A percentile compares a stretch with the other conserved stretches of the same genome.
Conservation (phyloP, 2,797 vertebrate genomes). For the Sorex maritimensis region DNA sequence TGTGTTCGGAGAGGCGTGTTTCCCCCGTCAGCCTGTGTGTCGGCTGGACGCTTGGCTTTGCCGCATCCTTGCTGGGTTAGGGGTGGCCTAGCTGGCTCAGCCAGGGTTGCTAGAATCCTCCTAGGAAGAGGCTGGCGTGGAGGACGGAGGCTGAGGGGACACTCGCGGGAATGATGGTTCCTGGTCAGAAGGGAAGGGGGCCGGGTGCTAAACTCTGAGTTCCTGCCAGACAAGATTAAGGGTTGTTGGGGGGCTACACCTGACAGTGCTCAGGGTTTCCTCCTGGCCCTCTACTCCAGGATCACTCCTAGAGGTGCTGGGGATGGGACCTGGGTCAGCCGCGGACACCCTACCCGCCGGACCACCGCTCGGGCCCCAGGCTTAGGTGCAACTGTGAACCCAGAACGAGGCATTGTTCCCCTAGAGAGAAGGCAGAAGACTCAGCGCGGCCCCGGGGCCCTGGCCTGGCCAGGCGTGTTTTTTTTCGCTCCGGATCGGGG, state of each 20-base stretch:
- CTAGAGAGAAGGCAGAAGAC: background rate
- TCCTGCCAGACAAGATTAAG: background rate
- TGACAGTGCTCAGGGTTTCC: too few species aligned
- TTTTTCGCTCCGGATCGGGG: too few species aligned
- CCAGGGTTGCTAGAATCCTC: conserved; percentile 34
- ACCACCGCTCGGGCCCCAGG: too few species aligned
- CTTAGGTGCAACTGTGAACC: conserved; percentile 4
- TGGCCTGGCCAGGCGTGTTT: background rate
- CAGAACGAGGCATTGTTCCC: background rate
- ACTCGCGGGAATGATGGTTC: conserved; percentile 11
- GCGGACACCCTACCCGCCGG: too few species aligned
- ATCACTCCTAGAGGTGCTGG: too few species aligned
- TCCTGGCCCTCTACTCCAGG: too few species aligned
- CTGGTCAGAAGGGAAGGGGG: background rate
- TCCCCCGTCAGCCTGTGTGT: background rate
- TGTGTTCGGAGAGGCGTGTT: background rate
- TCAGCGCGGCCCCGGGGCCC: background rate
- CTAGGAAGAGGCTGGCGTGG: conserved; percentile 42
- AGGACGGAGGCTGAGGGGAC: conserved; percentile 15
- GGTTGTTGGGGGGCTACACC: too few species aligned
- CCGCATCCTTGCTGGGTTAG: conserved; percentile 26
- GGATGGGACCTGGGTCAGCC: too few species aligned
- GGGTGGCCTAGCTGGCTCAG: background rate
- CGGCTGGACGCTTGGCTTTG: conserved; percentile 4
- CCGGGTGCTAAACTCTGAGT: background rate